Evolutionary conservation across 2,113 vertebrate genomes (phyloP).

Genomic region (Petaurus breviceps): DNA sequence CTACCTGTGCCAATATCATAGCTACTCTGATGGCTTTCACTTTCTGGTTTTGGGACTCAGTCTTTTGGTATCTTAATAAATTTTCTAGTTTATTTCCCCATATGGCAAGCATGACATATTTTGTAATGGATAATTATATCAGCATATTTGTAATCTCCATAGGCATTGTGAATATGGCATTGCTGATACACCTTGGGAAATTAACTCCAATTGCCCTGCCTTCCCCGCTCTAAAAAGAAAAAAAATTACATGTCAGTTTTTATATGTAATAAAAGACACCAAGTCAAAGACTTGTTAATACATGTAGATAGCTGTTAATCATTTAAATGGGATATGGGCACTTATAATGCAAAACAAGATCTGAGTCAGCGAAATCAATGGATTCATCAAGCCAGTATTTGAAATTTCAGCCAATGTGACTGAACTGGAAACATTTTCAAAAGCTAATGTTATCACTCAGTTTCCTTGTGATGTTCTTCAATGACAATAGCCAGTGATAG

Average conservation of each 20-base stretch:
- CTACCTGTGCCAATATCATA: too few relatives aligned
- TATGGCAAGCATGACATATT: too few relatives aligned
- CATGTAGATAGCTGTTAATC: neutral
- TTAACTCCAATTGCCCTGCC: too few relatives aligned
- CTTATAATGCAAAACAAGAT: neutral
- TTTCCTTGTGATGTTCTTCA: neutral
- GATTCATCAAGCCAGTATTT: neutral
- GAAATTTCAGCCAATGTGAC: neutral
- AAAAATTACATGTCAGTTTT: neutral
- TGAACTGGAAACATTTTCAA: neutral
- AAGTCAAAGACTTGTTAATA: neutral
- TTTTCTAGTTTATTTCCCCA: too few relatives aligned
- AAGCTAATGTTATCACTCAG: neutral
- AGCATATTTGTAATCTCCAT: too few relatives aligned
- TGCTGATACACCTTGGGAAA: too few relatives aligned
- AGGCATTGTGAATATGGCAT: too few relatives aligned
- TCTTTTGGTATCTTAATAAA: too few relatives aligned
- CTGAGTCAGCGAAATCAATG: neutral
- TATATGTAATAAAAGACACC: neutral
- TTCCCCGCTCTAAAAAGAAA: too few relatives aligned
- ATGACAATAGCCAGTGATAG: neutral
- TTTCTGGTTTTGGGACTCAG: too few relatives aligned
- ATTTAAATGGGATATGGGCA: neutral
- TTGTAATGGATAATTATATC: too few relatives aligned
- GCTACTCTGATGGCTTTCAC: too few relatives aligned